Evolutionary conservation across 1,140 invertebrate genomes (phyloP).

Genomic region (Drosophila funebris): DNA sequence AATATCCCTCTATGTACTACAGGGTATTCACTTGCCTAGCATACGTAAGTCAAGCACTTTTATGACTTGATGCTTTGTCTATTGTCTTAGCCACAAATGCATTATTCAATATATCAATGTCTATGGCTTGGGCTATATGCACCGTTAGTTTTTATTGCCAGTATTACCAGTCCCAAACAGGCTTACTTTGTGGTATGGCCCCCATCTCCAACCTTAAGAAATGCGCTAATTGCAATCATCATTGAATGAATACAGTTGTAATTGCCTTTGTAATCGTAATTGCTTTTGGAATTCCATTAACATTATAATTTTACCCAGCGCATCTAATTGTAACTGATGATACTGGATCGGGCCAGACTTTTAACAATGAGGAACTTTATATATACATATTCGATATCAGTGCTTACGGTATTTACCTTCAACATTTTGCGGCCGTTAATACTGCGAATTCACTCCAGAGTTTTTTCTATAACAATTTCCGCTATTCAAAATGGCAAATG

Average conservation of each 20-base stretch:
- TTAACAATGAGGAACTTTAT: slow-evolving; percentile 29
- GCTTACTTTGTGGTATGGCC: neutral
- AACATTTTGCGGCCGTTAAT: neutral
- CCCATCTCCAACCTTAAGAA: slow-evolving; percentile 13
- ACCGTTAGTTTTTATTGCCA: slow-evolving; percentile 52
- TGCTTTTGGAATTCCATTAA: slow-evolving; percentile 49
- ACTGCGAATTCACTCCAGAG: neutral
- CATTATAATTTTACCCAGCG: slow-evolving; percentile 20
- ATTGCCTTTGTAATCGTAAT: slow-evolving; percentile 47
- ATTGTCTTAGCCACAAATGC: slow-evolving; percentile 41
- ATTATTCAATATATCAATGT: slow-evolving; percentile 70
- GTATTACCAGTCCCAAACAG: neutral
- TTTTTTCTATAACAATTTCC: neutral
- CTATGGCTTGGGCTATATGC: slow-evolving; percentile 49
- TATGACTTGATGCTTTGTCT: neutral
- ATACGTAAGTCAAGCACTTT: neutral
- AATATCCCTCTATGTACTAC: no score
- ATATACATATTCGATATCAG: neutral
- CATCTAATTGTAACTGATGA: slow-evolving; percentile 53
- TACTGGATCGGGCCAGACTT: slow-evolving; percentile 16
- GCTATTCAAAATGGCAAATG: neutral
- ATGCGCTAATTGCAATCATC: slow-evolving; percentile 57
- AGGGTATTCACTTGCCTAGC: no score
- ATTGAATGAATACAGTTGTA: slow-evolving; percentile 37
- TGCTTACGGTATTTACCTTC: neutral